Base-by-base conservation (phyloP, 1,140 invertebrate species). In the Wasmannia auropunctata region DNA sequence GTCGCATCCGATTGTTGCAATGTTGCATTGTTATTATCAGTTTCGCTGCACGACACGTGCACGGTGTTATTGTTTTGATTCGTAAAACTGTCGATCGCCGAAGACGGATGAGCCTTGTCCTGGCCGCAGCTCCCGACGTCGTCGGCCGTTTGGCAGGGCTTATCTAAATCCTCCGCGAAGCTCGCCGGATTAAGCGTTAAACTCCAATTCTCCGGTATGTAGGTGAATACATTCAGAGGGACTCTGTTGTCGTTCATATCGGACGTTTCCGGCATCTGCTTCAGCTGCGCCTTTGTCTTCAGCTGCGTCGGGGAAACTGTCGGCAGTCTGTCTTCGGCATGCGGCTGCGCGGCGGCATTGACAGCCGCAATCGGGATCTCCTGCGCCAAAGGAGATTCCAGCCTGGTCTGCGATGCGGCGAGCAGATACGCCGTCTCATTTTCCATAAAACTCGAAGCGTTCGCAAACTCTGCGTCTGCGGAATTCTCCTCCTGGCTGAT, bases 241-340 rank as follows among this genome's bases (percentile, higher is more conserved):
- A 56, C 56, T 58, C 49, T 63, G 7, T 37, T 58, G 5, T 56
- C 54, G 14, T 74, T 60, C 67, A 34, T 31, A 46, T 74, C 25
- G 1, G 51, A 16, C 2, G 83, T 85, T 40, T 93, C 92, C 8
- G 92, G 93, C 92, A 93, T 93, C 60, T 93, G 90, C 65, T 94
- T 94, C 2, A 94, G 34, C 8, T 95, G 93, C 16, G 93, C 93
- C 28, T 94, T 95, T 0, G 94, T 94, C 40, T 94, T 94, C 7
- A 85, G 70, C 25, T 86, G 86, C 1, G 81, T 28, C 28, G 77
- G 49, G 0, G 83, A 62, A 22, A 51, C 19, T 2, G 51, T 31
- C 10, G 54, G 10, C 1, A 28, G 14, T 54, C 58, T 81, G 5
- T 74, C 75, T 16, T 58, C 79, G 2, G 1, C 2, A 1, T 86